Percentiles rank a stretch among this genome's conserved stretches.
Conservation (phyloP, 2,888 invertebrate species). For the Platycheirus rosarum region DNA sequence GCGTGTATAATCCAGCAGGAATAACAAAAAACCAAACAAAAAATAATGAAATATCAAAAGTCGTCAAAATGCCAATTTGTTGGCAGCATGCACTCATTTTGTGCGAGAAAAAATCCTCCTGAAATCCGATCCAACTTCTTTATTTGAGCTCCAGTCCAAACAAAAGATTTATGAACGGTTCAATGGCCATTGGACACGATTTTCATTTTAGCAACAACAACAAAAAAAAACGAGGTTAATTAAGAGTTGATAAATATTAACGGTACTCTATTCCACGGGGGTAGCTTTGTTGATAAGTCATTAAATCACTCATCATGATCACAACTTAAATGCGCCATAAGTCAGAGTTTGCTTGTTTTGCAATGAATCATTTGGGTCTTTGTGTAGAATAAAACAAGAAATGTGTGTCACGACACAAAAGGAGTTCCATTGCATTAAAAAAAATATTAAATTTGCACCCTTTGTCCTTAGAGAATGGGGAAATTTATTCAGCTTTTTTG, state of each 20-base stretch:
- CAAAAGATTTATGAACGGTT: slow-evolving; percentile 59
- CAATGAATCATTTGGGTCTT: slow-evolving; percentile 58
- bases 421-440: slow-evolving; percentile 22
- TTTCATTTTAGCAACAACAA: slow-evolving; percentile 44
- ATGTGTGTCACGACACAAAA: slow-evolving; percentile 47
- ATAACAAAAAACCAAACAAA: slow-evolving; percentile 5
- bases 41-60: slow-evolving; percentile 17
- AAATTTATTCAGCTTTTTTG: slow-evolving; percentile 19
- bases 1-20: slow-evolving; percentile 64
- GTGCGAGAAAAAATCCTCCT: slow-evolving; percentile 4
- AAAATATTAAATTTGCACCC: slow-evolving; percentile 38
- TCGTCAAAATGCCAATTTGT: slow-evolving; percentile 53
- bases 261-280: slow-evolving; percentile 49
- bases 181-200: slow-evolving; percentile 64
- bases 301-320: slow-evolving; percentile 37
- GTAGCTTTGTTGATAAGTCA: slow-evolving; percentile 58
- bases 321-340: slow-evolving; percentile 36
- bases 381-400: slow-evolving; percentile 16
- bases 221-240: slow-evolving; percentile 63
- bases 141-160: slow-evolving; percentile 10
- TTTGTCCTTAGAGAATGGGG: slow-evolving; percentile 34
- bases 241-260: slow-evolving; percentile 55
- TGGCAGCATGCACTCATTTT: slow-evolving; percentile 33
- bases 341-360: slow-evolving; percentile 23
- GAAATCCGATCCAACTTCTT: slow-evolving; percentile 21